phyloP scores from a whole-genome alignment of 2,888 invertebrate genomes.

The Leucoma salicis region DNA sequence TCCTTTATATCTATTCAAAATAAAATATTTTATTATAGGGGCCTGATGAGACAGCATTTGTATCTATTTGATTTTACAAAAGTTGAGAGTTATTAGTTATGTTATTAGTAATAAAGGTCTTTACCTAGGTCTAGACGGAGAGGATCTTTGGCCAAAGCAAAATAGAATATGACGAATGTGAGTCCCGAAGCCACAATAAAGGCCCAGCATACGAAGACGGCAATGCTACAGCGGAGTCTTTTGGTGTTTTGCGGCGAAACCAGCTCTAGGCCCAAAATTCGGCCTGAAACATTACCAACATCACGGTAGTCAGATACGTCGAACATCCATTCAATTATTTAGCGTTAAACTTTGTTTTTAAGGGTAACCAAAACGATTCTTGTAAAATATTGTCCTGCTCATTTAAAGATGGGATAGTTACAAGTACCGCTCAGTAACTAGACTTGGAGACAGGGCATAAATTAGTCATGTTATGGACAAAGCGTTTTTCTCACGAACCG shows the following conservation, averaged over 20 bases:
- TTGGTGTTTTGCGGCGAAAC: constrained; percentile 52
- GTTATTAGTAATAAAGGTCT: too few relatives aligned
- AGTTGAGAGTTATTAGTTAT: too few relatives aligned
- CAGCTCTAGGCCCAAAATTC: constrained; percentile 67
- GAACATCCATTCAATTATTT: neutral
- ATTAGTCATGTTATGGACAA: too few relatives aligned
- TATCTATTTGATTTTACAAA: too few relatives aligned
- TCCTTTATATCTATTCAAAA: constrained; percentile 60
- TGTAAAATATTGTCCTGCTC: too few relatives aligned
- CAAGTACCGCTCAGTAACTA: too few relatives aligned
- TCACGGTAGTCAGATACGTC: neutral
- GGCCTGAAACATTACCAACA: constrained; percentile 60
- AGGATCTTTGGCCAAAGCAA: constrained; percentile 39
- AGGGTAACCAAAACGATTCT: too few relatives aligned
- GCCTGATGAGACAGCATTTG: too few relatives aligned
- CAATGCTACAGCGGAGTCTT: constrained; percentile 66
- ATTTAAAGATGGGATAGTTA: too few relatives aligned
- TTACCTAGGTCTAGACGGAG: constrained; percentile 65
- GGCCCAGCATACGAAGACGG: constrained; percentile 72
- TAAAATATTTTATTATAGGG: constrained; percentile 19
- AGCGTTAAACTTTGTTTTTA: too few relatives aligned
- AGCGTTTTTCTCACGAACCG: too few relatives aligned
- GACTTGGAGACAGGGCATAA: too few relatives aligned
- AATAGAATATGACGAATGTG: constrained; percentile 52
- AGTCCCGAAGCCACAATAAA: constrained; percentile 58